Base-by-base conservation (phyloP, 2,888 invertebrate genomes). In the Drosophila multiciliata region DNA sequence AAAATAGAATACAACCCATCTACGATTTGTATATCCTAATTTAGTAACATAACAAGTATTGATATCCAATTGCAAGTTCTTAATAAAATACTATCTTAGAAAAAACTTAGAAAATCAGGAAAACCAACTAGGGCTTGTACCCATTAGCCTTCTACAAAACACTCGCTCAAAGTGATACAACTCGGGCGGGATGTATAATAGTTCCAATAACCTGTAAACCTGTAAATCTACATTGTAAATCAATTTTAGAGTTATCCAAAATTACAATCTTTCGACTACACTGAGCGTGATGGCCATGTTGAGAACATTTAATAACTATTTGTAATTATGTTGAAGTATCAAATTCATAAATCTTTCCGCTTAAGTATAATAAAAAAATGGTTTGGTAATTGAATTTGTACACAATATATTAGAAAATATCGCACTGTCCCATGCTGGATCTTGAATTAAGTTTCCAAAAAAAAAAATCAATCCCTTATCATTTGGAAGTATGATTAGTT, bases 91-190 rank as follows among this genome's bases (percentile, higher is more conserved):
- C n/a, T n/a, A n/a, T n/a, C n/a, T n/a, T n/a, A n/a, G n/a, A n/a
- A n/a, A n/a, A n/a, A n/a, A n/a, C n/a, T n/a, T n/a, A n/a, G n/a
- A n/a, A n/a, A n/a, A n/a, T n/a, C n/a, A n/a, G n/a, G n/a, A n/a
- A n/a, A n/a, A 63, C 8, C 0, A 83, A 17, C 68, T 77, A 82
- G 0, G 78, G 78, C 32, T 78, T 74, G n/a, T 73, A 83, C 1
- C 78, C 80, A 26, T 57, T 87, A 0, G 59, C 77, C 32, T 72
- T 72, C 23, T 2, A 1, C n/a, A n/a, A n/a, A n/a, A n/a, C n/a
- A n/a, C n/a, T n/a, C n/a, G n/a, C n/a, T n/a, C n/a, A n/a, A n/a
- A n/a, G n/a, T n/a, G n/a, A n/a, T n/a, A n/a, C n/a, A n/a, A n/a
- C n/a, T n/a, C n/a, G n/a, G n/a, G n/a, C n/a, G n/a, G n/a, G n/a